A percentile compares a stretch with the other conserved stretches of the same genome.
Conservation (phyloP, 2,888 invertebrate genomes). For the Metallyticus violacea region DNA sequence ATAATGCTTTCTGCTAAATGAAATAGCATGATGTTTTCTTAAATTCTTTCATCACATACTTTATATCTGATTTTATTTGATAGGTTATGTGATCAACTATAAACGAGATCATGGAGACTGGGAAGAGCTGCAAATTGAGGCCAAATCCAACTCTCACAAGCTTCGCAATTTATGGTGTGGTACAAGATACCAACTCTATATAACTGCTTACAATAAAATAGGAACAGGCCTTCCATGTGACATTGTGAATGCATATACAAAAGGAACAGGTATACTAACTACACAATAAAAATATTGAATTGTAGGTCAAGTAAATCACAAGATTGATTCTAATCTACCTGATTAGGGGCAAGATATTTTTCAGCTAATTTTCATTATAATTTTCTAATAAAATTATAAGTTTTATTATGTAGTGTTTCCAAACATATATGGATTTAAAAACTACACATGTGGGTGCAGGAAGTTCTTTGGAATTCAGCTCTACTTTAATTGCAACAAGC, state of each 20-base stretch:
- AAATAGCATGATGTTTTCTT: too few species aligned
- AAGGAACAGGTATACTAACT: conserved; percentile 70
- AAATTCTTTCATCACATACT: background rate
- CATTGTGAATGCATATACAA: conserved; percentile 80
- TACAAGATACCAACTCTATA: conserved; percentile 81
- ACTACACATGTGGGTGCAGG: too few species aligned
- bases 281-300: background rate
- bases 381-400: too few species aligned
- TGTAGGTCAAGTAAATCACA: background rate
- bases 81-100: conserved; percentile 85
- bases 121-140: conserved; percentile 85
- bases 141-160: conserved; percentile 74
- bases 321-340: background rate
- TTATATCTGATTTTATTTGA: too few species aligned
- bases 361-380: background rate
- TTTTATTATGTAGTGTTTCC: too few species aligned
- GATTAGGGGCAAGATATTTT: background rate
- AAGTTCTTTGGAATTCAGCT: too few species aligned
- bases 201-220: conserved; percentile 87
- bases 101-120: conserved; percentile 87
- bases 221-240: conserved; percentile 87
- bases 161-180: conserved; percentile 84
- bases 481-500: too few species aligned
- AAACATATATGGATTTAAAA: too few species aligned
- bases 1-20: background rate